Evolutionary conservation across 2,888 invertebrate species (phyloP).

Genomic region (Philhelius pedissequus): DNA sequence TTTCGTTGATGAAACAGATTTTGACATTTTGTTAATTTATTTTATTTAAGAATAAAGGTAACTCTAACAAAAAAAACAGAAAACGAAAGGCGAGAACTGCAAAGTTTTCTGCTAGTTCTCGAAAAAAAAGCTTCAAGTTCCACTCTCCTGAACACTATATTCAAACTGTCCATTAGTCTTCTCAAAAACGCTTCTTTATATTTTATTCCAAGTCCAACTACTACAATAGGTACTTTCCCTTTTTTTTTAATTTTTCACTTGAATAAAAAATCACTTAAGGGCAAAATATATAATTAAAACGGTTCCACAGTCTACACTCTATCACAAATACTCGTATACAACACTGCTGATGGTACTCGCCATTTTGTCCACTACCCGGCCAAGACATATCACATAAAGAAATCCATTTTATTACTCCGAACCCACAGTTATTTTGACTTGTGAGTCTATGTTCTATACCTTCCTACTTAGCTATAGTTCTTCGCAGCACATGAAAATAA

Average conservation of each 20-base stretch:
- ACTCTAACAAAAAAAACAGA: no score
- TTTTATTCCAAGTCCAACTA: no score
- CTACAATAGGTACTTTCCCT: neutral
- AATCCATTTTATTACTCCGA: slow-evolving; percentile 19
- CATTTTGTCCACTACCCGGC: neutral
- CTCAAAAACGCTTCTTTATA: neutral
- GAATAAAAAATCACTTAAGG: slow-evolving; percentile 26
- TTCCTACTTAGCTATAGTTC: neutral
- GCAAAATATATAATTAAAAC: slow-evolving; percentile 27
- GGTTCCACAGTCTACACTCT: neutral
- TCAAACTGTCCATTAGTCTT: neutral
- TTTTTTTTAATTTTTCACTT: neutral
- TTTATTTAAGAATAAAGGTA: no score
- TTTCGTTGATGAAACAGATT: no score
- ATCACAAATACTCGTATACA: neutral
- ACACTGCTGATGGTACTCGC: neutral
- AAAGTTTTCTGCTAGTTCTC: neutral
- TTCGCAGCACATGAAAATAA: slow-evolving; percentile 28
- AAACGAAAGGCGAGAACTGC: no score
- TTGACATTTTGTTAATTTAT: no score
- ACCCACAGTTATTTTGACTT: neutral
- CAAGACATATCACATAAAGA: slow-evolving; percentile 5
- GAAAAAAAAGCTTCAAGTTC: neutral
- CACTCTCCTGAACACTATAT: neutral
- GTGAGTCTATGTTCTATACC: neutral